Conservation (phyloP, 2,797 vertebrate genomes). For the Premnoplex brunnescens region DNA sequence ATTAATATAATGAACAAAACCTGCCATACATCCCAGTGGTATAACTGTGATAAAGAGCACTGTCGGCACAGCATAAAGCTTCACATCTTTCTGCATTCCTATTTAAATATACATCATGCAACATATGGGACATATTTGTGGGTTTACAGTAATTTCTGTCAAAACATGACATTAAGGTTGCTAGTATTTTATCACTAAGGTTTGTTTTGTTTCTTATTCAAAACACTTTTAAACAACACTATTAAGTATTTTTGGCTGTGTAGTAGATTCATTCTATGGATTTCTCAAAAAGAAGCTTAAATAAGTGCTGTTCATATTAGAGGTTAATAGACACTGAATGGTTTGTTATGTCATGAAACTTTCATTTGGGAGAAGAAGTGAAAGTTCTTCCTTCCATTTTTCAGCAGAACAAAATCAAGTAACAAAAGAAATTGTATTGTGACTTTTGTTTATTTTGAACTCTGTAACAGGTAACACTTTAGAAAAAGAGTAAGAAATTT, state of each 20-base stretch:
- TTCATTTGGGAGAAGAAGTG: fast-evolving
- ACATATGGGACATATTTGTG: not conserved
- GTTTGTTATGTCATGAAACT: not conserved
- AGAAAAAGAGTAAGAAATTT: not conserved
- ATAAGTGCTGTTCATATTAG: not conserved
- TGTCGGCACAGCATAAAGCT: not conserved
- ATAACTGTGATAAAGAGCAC: not conserved
- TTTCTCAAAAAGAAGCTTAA: not conserved
- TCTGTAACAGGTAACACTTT: not conserved
- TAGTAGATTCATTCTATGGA: not conserved
- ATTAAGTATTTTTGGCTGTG: not conserved
- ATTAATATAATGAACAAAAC: not conserved
- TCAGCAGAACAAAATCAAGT: not conserved
- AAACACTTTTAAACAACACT: not conserved
- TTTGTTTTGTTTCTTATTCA: not conserved
- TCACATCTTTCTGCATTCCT: not conserved
- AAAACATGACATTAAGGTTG: not conserved
- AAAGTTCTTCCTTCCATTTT: not conserved
- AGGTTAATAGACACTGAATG: not conserved
- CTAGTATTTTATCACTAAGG: not conserved
- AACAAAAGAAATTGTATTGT: not conserved
- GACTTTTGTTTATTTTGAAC: not conserved
- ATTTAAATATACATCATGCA: not conserved
- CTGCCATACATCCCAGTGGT: not conserved
- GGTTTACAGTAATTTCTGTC: not conserved